Percentiles rank a stretch among this genome's conserved stretches.
phyloP scores from a whole-genome alignment of 1,140 invertebrate species.

The Apis laboriosa region DNA sequence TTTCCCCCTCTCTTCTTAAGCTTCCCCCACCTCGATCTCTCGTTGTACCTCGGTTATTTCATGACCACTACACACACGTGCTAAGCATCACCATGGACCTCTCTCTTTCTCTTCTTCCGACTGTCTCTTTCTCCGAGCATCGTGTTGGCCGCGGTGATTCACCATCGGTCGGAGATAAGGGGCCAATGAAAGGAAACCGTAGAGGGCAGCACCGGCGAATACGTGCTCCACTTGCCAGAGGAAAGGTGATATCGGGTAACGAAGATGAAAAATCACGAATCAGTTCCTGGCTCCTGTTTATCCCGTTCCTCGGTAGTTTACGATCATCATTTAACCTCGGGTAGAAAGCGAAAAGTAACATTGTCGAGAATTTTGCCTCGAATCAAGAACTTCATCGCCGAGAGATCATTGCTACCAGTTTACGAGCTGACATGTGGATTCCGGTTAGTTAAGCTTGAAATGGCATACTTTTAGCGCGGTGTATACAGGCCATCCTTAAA shows the following conservation, averaged over 20 bases:
- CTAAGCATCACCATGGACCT: slow-evolving; percentile 49
- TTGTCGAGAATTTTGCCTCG: not conserved
- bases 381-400: too few relatives aligned
- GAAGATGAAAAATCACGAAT: slow-evolving; percentile 57
- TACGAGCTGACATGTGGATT: too few relatives aligned
- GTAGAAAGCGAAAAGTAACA: not conserved
- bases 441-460: not conserved
- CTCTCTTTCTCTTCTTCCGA: slow-evolving; percentile 12
- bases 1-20: not conserved
- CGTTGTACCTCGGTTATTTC: slow-evolving; percentile 56
- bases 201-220: slow-evolving; percentile 51
- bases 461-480: not conserved
- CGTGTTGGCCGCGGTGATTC: slow-evolving; percentile 59
- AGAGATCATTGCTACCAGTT: not conserved
- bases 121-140: slow-evolving; percentile 22
- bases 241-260: slow-evolving; percentile 44
- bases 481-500: not conserved
- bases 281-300: slow-evolving; percentile 33
- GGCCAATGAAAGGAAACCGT: slow-evolving; percentile 65
- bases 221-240: slow-evolving; percentile 51
- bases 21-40: slow-evolving; percentile 29
- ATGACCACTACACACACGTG: slow-evolving; percentile 42
- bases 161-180: slow-evolving; percentile 64
- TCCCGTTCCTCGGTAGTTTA: slow-evolving; percentile 12
- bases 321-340: not conserved